These are phyloP conservation scores for Scatophagus argus DNA, from an alignment of 2,113 vertebrate genomes.

Conservation along the genomic window DNA sequence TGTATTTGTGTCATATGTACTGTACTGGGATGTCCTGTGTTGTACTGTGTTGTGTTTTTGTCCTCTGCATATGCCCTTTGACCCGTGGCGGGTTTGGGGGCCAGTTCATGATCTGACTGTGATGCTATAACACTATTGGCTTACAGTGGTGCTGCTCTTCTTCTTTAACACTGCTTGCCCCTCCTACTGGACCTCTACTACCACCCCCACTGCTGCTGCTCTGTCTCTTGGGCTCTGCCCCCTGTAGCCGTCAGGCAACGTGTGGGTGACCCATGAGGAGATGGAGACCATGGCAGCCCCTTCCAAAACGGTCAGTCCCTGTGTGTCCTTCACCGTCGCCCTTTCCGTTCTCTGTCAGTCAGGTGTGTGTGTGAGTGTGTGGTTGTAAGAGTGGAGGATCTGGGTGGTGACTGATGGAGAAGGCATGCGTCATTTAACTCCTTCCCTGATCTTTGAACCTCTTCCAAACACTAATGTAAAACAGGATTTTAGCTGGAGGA, in stretches of 20 bases:
- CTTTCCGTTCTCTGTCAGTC: constrained; percentile 14
- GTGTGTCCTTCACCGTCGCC: constrained; percentile 30
- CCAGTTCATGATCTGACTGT: constrained; percentile 87
- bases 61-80: constrained; percentile 64
- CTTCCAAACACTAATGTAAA: constrained; percentile 11
- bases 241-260: constrained; percentile 96
- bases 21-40: constrained; percentile 36
- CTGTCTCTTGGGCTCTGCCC: constrained; percentile 82
- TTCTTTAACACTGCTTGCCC: constrained; percentile 97
- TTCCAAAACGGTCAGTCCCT: constrained; percentile 95
- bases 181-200: constrained; percentile 86
- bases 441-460: constrained; percentile 1
- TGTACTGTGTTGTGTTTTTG: constrained; percentile 55
- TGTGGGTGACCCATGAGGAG: constrained; percentile 99
- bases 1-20: constrained; percentile 8
- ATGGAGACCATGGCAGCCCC: constrained; percentile 98
- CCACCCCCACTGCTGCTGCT: constrained; percentile 72
- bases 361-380: constrained; percentile 3
- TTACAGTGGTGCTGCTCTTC: constrained; percentile 98
- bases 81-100: constrained; percentile 74
- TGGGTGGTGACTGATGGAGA: constrained; percentile 17
- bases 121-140: constrained; percentile 94
- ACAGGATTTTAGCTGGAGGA: background rate
- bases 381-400: background rate
- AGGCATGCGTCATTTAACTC: constrained; percentile 22